Evolutionary conservation across 2,113 vertebrate genomes (phyloP), one percentile per base, ranked within the genome.

Genomic region (Malurus cyaneus): DNA sequence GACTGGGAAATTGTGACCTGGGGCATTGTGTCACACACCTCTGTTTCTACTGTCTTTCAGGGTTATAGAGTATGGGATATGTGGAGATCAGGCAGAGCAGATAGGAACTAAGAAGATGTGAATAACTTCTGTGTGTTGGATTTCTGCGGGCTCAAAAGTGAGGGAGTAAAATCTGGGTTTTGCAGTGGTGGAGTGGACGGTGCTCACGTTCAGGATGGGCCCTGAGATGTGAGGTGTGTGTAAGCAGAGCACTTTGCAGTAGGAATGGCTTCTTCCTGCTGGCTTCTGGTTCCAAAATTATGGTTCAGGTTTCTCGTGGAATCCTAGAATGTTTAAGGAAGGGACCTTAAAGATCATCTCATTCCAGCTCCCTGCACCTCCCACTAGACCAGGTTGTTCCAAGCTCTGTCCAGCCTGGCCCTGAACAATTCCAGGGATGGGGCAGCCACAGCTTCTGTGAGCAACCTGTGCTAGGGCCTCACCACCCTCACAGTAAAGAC

Each of bases 141-240:
- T 70, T 72, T 87, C 36, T 47, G 47, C 32, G 41, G 29, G 36
- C 7, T 93, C 16, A 12, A 20, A 86, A 86, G 23, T 29, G 32
- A 47, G 44, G 31, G 41, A 60, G 46, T 59, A 18, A 80, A 50
- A 26, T 39, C 7, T 12, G 8, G 0, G 65, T 80, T 49, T 72
- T 36, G 39, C 56, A 52, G 32, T 36, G 69, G 32, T 36, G 54
- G 83, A 59, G 49, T 36, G 54, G 83, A 59, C 44, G 42, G 21
- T 4, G 0, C 39, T 74, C 4, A 6, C 0, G 0, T 73, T 50
- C 34, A 16, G 13, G 18, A 2, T 23, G 36, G 47, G 24, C 18
- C 18, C 28, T 21, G n/a, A 54, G 32, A 26, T 78, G 25, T 60
- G 41, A 39, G 14, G 17, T 8, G 8, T 18, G 28, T 50, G 14